Evolutionary conservation across 2,797 vertebrate genomes (phyloP).

Genomic region (Avahi laniger): DNA sequence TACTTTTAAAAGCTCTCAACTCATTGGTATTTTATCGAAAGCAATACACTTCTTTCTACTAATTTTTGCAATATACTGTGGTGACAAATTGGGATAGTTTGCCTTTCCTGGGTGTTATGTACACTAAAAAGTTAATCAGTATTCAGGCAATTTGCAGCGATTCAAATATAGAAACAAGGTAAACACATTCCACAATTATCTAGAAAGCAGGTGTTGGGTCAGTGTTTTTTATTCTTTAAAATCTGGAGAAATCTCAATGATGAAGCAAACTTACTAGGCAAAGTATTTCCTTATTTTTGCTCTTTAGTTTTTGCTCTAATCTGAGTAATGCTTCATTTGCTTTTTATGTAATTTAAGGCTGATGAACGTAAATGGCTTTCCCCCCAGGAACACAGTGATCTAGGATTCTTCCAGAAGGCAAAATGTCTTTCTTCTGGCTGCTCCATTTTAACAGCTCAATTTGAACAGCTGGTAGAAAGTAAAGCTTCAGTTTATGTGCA

Average conservation of each 20-base stretch:
- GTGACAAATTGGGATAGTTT: background rate
- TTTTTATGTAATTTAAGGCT: background rate
- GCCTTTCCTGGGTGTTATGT: background rate
- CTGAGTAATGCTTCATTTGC: background rate
- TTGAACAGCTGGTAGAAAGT: background rate
- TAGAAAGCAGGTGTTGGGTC: background rate
- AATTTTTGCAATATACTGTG: background rate
- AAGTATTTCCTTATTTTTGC: background rate
- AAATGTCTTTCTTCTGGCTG: background rate
- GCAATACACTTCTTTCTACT: background rate
- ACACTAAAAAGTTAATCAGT: background rate
- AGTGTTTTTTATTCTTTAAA: background rate
- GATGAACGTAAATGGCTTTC: background rate
- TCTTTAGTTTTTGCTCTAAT: background rate
- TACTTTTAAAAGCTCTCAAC: background rate
- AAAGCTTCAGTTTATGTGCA: background rate
- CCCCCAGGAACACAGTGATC: background rate
- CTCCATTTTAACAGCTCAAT: background rate
- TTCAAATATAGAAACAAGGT: background rate
- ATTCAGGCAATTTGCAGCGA: background rate
- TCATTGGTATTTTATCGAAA: background rate
- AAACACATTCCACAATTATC: background rate
- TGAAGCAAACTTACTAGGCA: background rate
- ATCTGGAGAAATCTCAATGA: background rate
- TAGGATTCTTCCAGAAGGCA: slow-evolving; percentile 13